A percentile compares a stretch with the other conserved stretches of the same genome.
Evolutionary conservation across 2,888 invertebrate genomes (phyloP).

Genomic region (Sphaerophoria rueppellii): DNA sequence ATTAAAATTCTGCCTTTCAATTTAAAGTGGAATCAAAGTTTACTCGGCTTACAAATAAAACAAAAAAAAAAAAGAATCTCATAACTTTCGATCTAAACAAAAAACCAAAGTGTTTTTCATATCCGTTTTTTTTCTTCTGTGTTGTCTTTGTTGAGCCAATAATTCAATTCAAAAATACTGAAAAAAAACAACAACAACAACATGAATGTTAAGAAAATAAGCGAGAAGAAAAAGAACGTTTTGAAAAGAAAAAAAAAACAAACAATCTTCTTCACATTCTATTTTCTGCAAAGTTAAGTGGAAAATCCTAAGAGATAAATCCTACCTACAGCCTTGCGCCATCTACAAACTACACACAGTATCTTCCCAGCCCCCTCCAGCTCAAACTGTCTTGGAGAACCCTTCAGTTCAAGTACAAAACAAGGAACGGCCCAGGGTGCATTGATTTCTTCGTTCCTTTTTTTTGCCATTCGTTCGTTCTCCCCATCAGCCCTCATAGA

Average conservation of each 20-base stretch:
- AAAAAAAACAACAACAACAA: constrained; percentile 8
- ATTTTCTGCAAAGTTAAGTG: constrained; percentile 69
- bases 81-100: constrained; percentile 55
- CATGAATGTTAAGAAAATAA: too few species aligned
- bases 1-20: constrained; percentile 56
- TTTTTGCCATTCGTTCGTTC: neutral
- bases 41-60: constrained; percentile 22
- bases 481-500: constrained; percentile 29
- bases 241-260: constrained; percentile 24
- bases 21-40: constrained; percentile 39
- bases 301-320: constrained; percentile 69
- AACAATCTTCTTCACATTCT: constrained; percentile 57
- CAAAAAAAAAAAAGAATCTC: constrained; percentile 10
- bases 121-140: constrained; percentile 37
- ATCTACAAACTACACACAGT: constrained; percentile 16
- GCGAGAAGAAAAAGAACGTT: neutral
- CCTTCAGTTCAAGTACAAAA: constrained; percentile 49
- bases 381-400: constrained; percentile 3
- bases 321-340: constrained; percentile 47
- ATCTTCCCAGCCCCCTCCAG: neutral
- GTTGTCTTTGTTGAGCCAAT: constrained; percentile 60
- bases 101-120: constrained; percentile 37
- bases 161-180: constrained; percentile 67
- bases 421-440: constrained; percentile 66
- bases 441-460: constrained; percentile 65